phyloP scores from a whole-genome alignment of 1,140 invertebrate genomes.

The Drosophila lowei region DNA sequence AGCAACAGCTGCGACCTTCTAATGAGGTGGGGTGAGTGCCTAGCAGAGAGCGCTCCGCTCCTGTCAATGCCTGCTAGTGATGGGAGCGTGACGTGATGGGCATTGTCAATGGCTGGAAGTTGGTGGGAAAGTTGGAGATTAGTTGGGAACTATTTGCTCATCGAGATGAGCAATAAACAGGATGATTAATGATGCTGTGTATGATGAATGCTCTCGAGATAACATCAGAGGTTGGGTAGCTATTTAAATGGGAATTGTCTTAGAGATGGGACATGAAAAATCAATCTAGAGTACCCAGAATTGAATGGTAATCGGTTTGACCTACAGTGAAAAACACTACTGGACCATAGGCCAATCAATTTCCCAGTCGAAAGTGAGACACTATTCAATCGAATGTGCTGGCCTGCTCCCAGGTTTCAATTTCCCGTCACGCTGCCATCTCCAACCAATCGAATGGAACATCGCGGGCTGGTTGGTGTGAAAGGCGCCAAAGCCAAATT shows the following conservation, averaged over 20 bases:
- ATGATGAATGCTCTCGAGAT: slow-evolving; percentile 23
- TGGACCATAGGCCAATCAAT: too few relatives aligned
- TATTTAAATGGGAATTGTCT: too few relatives aligned
- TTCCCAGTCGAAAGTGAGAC: too few relatives aligned
- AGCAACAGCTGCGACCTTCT: slow-evolving; percentile 75
- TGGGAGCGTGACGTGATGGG: slow-evolving; percentile 35
- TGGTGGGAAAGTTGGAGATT: neutral
- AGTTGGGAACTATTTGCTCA: slow-evolving; percentile 3
- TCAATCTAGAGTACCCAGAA: too few relatives aligned
- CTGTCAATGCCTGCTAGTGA: slow-evolving; percentile 31
- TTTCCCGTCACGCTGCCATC: slow-evolving; percentile 13
- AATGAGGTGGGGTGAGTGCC: slow-evolving; percentile 11
- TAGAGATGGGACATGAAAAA: too few relatives aligned
- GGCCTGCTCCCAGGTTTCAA: too few relatives aligned
- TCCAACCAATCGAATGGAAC: slow-evolving; percentile 16
- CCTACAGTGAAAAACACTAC: too few relatives aligned
- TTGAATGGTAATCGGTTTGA: too few relatives aligned
- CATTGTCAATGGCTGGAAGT: neutral
- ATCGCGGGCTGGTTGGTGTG: slow-evolving; percentile 11
- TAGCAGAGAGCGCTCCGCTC: neutral
- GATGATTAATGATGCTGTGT: slow-evolving; percentile 26
- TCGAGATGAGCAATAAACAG: too few relatives aligned
- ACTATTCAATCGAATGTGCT: too few relatives aligned
- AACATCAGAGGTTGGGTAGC: neutral
- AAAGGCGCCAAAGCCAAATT: slow-evolving; percentile 75